Conservation (phyloP, 2,113 vertebrate species). For the Psittacula cyanocephala region DNA sequence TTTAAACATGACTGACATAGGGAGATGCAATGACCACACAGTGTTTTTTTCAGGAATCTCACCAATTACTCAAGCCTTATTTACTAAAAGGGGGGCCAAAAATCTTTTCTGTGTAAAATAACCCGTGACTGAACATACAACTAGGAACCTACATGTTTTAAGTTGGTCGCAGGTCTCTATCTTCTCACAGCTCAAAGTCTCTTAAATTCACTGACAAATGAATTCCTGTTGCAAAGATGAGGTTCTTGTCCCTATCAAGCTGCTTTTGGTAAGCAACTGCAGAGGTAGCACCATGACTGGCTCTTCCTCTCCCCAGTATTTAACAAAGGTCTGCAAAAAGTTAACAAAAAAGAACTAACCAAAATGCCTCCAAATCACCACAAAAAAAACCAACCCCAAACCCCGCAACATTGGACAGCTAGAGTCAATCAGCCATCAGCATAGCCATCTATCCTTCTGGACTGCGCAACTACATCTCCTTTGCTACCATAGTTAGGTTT, state of each 20-base stretch:
- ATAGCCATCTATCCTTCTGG: background rate
- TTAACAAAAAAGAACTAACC: background rate
- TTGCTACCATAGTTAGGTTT: background rate
- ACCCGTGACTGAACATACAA: background rate
- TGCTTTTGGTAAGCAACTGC: background rate
- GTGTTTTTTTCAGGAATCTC: background rate
- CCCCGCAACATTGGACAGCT: background rate
- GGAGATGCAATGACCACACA: background rate
- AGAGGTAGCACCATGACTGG: background rate
- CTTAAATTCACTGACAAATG: background rate
- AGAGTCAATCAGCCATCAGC: background rate
- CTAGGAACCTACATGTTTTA: background rate
- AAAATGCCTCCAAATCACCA: background rate
- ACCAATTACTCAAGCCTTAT: background rate
- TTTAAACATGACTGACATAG: background rate
- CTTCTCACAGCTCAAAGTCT: background rate
- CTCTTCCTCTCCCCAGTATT: fast-evolving
- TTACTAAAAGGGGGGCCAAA: background rate
- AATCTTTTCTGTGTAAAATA: background rate
- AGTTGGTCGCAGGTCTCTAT: background rate
- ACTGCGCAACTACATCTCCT: background rate
- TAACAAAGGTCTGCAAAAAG: background rate
- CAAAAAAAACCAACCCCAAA: background rate
- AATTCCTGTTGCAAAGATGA: background rate
- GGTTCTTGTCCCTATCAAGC: background rate